Evolutionary conservation across 1,140 invertebrate genomes (phyloP).

Genomic region (Vollenhovia emeryi): DNA sequence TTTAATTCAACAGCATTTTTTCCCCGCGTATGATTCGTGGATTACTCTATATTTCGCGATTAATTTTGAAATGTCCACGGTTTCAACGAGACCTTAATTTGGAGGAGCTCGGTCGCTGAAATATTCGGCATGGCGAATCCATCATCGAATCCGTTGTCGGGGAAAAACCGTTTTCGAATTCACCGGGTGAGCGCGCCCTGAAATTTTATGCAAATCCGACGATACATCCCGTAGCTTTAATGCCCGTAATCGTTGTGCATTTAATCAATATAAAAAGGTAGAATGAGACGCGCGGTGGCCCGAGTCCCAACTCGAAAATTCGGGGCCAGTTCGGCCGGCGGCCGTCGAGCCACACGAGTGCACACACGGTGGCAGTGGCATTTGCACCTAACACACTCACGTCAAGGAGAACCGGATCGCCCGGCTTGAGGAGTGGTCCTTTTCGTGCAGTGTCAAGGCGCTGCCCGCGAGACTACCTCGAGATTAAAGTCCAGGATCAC

Average conservation of each 20-base stretch:
- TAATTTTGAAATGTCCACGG: not conserved
- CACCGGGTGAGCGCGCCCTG: not conserved
- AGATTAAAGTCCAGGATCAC: slow-evolving; percentile 56
- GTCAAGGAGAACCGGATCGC: slow-evolving; percentile 58
- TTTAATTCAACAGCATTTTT: too few species aligned
- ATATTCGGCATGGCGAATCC: slow-evolving; percentile 34
- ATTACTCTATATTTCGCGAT: not conserved
- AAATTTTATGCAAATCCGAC: slow-evolving; percentile 58
- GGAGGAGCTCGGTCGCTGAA: not conserved
- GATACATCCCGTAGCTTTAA: slow-evolving; percentile 44
- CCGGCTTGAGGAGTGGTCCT: slow-evolving; percentile 48
- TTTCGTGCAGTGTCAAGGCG: slow-evolving; percentile 59
- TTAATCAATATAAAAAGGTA: slow-evolving; percentile 49
- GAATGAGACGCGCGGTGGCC: not conserved
- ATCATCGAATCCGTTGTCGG: not conserved
- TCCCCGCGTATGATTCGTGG: not conserved
- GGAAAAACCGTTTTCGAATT: slow-evolving; percentile 25
- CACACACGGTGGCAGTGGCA: slow-evolving; percentile 57
- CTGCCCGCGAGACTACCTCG: slow-evolving; percentile 47
- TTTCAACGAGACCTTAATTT: not conserved
- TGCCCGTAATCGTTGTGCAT: slow-evolving; percentile 42
- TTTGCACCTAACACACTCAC: slow-evolving; percentile 58
- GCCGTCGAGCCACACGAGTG: slow-evolving; percentile 1
- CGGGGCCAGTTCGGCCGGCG: slow-evolving; percentile 18
- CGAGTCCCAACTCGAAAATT: slow-evolving; percentile 45